Base-by-base conservation (phyloP, 2,888 invertebrate genomes). In the Erebia epiphron region DNA sequence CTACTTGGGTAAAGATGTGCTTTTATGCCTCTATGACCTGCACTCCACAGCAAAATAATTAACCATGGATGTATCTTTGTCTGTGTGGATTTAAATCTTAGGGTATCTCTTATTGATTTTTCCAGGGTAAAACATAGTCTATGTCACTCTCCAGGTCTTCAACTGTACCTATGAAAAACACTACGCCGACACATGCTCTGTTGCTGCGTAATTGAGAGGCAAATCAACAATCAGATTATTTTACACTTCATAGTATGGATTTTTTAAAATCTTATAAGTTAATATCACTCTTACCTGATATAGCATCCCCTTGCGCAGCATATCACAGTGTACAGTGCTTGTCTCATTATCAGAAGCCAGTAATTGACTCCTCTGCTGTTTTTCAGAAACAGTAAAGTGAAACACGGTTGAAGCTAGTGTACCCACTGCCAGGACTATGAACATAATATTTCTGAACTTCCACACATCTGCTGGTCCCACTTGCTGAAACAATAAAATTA, bases 391-490 rank as follows among this genome's bases (percentile, higher is more conserved):
- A 69, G 94, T 93, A 10, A 95, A 62, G 82, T 98, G 98, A 83
- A 98, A 98, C 49, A 97, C 77, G 1, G 96, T 65, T 0, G 97
- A 95, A 70, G 96, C 94, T 21, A 95, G 4, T 1, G 90, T 76
- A 4, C 98, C 96, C 67, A 96, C 85, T 18, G 92, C 93, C 69
- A 97, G 84, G 9, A 96, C 96, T 73, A 96, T 94, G 77, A 96
- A 94, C 46, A 97, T 96, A 63, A 97, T 94, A 76, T 94, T 90
- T 80, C 95, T 95, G 84, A 97, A 97, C 80, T 96, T 96, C 79
- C 92, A 86, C 11, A 90, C 94, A 88, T 97, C 96, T 18, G 86
- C 82, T 5, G 96, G 95, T 0, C 96, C 95, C 69, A 96, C 94
- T 91, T 95, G 95, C 82, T 94, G 80, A 26, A 85, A 86, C 58